These are phyloP conservation scores for Scolopax bukidnonensis DNA, from an alignment of 2,797 vertebrate genomes.

Conservation along the genomic window DNA sequence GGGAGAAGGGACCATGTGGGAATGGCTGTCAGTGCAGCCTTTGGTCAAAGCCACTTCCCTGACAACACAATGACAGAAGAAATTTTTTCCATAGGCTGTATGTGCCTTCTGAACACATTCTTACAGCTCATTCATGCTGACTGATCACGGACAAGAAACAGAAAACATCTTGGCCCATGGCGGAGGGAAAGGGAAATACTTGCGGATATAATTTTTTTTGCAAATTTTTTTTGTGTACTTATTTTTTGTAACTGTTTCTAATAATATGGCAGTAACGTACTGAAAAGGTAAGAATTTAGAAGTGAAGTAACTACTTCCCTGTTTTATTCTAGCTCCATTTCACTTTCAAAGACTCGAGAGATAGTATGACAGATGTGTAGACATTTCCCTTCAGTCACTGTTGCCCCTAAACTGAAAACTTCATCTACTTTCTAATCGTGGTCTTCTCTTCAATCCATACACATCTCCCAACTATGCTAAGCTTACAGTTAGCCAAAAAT, in stretches of 20 bases:
- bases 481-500: neutral
- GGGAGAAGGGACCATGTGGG: neutral
- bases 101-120: neutral
- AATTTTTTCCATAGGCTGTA: neutral
- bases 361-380: neutral
- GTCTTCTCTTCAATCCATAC: neutral
- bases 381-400: conserved; percentile 13
- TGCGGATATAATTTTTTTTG: neutral
- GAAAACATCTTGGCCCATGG: neutral
- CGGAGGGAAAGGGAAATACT: neutral
- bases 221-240: neutral
- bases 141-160: neutral
- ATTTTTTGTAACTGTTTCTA: neutral
- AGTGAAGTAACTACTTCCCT: neutral
- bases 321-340: neutral
- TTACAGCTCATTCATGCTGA: rapidly evolving
- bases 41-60: neutral
- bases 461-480: neutral
- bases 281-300: neutral
- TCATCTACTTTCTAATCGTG: neutral
- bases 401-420: conserved; percentile 13
- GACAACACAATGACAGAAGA: rapidly evolving
- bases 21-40: neutral
- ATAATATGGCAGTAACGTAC: neutral
- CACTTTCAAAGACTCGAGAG: conserved; percentile 15